A percentile compares a stretch with the other conserved stretches of the same genome.
phyloP scores from a whole-genome alignment of 2,797 vertebrate species.

The Peromyscus eremicus region DNA sequence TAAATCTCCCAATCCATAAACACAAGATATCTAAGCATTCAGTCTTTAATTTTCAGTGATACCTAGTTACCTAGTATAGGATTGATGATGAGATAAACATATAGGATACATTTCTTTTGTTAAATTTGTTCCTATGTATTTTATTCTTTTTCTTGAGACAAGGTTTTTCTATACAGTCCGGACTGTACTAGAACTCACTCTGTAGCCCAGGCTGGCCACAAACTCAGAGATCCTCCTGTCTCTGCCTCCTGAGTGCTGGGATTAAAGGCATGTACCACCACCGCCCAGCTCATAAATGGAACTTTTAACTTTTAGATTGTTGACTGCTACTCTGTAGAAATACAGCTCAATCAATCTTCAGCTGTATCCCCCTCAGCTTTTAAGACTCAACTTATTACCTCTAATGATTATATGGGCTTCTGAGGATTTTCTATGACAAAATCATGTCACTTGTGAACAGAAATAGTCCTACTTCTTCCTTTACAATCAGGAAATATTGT shows the following conservation, averaged over 20 bases:
- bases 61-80: not conserved
- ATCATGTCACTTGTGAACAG: constrained; percentile 12
- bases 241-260: not conserved
- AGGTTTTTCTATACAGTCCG: not conserved
- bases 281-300: not conserved
- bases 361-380: constrained; percentile 1
- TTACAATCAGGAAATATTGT: not conserved
- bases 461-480: constrained; percentile 36
- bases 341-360: constrained; percentile 9
- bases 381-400: constrained; percentile 20
- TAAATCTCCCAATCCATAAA: not conserved
- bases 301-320: constrained; percentile 50
- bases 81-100: not conserved
- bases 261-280: not conserved
- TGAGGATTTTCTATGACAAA: constrained; percentile 18
- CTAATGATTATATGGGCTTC: constrained; percentile 13
- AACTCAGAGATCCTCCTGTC: not conserved
- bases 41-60: constrained; percentile 28
- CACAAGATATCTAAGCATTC: not conserved
- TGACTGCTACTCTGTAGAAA: constrained; percentile 33
- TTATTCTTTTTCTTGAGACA: constrained; percentile 49
- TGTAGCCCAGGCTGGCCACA: not conserved
- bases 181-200: not conserved
- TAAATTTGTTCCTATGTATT: constrained; percentile 39
- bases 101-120: not conserved